phyloP scores from a whole-genome alignment of 2,113 vertebrate genomes.

The Sminthopsis crassicaudata region DNA sequence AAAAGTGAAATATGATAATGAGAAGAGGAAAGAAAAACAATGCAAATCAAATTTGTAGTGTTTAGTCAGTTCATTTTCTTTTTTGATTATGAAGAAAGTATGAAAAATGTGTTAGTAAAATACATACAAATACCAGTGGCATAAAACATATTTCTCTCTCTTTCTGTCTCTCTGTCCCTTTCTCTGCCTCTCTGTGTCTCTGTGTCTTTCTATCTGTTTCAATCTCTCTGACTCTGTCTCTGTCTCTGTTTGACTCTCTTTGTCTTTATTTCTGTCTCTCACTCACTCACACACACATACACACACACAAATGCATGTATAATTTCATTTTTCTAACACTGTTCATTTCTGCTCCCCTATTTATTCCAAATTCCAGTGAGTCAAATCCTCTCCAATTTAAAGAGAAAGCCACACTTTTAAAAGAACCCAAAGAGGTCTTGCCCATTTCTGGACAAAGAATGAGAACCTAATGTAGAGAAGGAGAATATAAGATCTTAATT shows the following conservation, averaged over 20 bases:
- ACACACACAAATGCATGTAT: neutral
- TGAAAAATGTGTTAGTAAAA: conserved; percentile 24
- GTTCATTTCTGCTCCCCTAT: neutral
- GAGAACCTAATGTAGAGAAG: neutral
- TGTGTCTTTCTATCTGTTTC: too few species aligned
- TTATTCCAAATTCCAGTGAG: neutral
- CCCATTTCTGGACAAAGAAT: conserved; percentile 38
- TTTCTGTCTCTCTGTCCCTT: too few species aligned
- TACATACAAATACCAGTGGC: neutral
- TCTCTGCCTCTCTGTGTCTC: too few species aligned
- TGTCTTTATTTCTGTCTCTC: too few species aligned
- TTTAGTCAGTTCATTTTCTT: conserved; percentile 11
- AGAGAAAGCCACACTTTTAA: neutral
- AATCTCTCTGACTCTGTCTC: too few species aligned
- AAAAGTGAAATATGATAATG: conserved; percentile 6
- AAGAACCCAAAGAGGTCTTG: neutral
- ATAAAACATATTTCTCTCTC: neutral
- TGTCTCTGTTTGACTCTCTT: too few species aligned
- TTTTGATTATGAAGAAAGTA: conserved; percentile 1
- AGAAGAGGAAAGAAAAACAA: conserved; percentile 22
- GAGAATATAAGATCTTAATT: neutral
- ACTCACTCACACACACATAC: rapidly evolving
- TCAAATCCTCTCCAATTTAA: conserved; percentile 16
- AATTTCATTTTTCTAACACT: conserved; percentile 1
- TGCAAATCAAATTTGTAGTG: neutral